phyloP scores from a whole-genome alignment of 2,888 invertebrate genomes.

The Hydroisotoma schaefferi region DNA sequence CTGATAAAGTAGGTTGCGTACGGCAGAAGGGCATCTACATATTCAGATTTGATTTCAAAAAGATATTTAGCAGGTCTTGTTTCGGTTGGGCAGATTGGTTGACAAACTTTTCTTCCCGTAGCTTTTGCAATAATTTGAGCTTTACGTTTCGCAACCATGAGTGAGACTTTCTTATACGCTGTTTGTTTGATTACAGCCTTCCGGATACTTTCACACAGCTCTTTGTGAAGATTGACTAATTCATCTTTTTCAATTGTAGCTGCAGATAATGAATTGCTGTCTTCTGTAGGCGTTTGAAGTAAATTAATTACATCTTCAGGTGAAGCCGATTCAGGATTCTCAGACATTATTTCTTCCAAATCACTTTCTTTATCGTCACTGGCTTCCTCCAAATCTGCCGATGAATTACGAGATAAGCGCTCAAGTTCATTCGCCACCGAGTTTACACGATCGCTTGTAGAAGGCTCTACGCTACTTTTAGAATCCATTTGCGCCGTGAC shows the following conservation, averaged over 20 bases:
- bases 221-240: background rate
- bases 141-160: background rate
- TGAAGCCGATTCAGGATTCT: too few relatives aligned
- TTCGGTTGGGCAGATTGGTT: background rate
- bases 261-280: too few relatives aligned
- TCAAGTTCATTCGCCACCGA: too few relatives aligned
- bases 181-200: background rate
- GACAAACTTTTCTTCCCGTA: background rate
- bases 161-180: background rate
- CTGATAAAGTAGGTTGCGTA: constrained; percentile 14
- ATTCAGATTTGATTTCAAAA: background rate
- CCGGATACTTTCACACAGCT: background rate
- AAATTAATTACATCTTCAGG: too few relatives aligned
- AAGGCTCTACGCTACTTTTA: too few relatives aligned
- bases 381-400: too few relatives aligned
- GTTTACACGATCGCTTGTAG: too few relatives aligned
- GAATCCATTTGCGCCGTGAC: too few relatives aligned
- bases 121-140: constrained; percentile 5
- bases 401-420: too few relatives aligned
- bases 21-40: constrained; percentile 12
- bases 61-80: background rate
- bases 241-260: background rate
- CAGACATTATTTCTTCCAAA: too few relatives aligned
- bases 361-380: too few relatives aligned
- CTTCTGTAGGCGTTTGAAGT: too few relatives aligned